Percentiles rank a stretch among this genome's conserved stretches.
phyloP scores from a whole-genome alignment of 2,113 vertebrate genomes.

The Zootoca vivipara region DNA sequence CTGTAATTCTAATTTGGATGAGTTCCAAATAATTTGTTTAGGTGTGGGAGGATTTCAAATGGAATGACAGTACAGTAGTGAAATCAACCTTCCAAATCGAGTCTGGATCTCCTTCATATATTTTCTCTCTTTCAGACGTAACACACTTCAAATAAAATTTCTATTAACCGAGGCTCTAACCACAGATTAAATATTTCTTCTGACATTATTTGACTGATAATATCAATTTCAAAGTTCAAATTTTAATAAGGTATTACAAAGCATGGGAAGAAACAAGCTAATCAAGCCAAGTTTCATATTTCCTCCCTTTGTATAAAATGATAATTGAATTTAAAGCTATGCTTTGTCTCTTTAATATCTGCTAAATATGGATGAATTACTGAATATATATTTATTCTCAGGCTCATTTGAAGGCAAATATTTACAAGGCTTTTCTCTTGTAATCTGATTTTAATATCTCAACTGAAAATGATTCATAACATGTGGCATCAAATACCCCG shows the following conservation, averaged over 20 bases:
- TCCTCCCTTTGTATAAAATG: slow-evolving; percentile 78
- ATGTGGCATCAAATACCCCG: slow-evolving; percentile 73
- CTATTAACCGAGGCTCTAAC: slow-evolving; percentile 77
- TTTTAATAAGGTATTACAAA: slow-evolving; percentile 84
- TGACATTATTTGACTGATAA: slow-evolving; percentile 81
- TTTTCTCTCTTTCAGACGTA: slow-evolving; percentile 58
- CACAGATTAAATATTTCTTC: slow-evolving; percentile 82
- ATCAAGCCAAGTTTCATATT: slow-evolving; percentile 77
- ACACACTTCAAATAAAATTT: slow-evolving; percentile 76
- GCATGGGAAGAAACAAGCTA: slow-evolving; percentile 80
- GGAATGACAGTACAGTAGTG: slow-evolving; percentile 44
- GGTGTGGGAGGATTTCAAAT: slow-evolving; percentile 41
- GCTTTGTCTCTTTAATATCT: slow-evolving; percentile 84
- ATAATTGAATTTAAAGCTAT: slow-evolving; percentile 82
- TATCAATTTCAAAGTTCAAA: slow-evolving; percentile 82
- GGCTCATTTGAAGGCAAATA: slow-evolving; percentile 84
- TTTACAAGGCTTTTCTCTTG: slow-evolving; percentile 82
- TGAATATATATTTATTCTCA: slow-evolving; percentile 86
- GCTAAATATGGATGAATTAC: slow-evolving; percentile 85
- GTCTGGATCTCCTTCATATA: slow-evolving; percentile 46
- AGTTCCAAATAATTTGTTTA: slow-evolving; percentile 21
- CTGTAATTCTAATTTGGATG: slow-evolving; percentile 17
- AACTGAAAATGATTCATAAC: slow-evolving; percentile 81
- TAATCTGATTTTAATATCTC: slow-evolving; percentile 86
- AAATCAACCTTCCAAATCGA: slow-evolving; percentile 57